Evolutionary conservation across 2,113 vertebrate genomes (phyloP), one percentile per base, ranked within the genome.

Genomic region (Hiodon tergisus): DNA sequence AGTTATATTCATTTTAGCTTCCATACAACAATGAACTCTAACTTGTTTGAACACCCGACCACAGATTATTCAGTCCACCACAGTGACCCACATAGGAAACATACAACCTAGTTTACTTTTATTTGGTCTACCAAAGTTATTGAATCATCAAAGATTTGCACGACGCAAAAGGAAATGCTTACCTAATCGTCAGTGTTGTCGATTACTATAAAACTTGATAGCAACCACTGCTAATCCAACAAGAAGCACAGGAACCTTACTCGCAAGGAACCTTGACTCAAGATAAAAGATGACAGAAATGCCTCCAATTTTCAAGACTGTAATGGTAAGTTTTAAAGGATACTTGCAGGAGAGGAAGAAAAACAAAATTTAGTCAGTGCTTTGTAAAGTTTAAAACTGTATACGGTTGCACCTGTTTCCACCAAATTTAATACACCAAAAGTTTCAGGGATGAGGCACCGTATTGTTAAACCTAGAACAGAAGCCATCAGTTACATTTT

Each of bases 241-340:
- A 50, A n/a, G 46, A 10, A 8, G 10, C 47, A 59, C 54, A 75
- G 46, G 51, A 14, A 58, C 54, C 11, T 6, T 31, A 47, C 3
- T 13, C 6, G 11, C 9, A 31, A 6, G 63, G 6, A 58, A 54
- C 6, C 48, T 11, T 14, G 14, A 52, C 8, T 5, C 10, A 46
- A 75, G 46, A 57, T 8, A 67, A 5, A 9, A 16, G 7, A 66
- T 11, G 5, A 53, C 6, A 46, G 59, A 57, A 17, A 68, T 75
- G 65, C 3, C 73, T 58, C 52, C 58, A 4, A 6, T 17, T 46
- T 9, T 48, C 54, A 58, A 14, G 65, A 59, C 46, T 68, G 17
- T 75, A 6, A 58, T 57, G 73, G 73, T 75, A 54, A 75, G 73
- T 68, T 17, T 17, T 13, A 47, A 13, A 16, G 16, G 53, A 7